phyloP scores from a whole-genome alignment of 2,113 vertebrate genomes.

The Ptilorrhoa leucosticta region DNA sequence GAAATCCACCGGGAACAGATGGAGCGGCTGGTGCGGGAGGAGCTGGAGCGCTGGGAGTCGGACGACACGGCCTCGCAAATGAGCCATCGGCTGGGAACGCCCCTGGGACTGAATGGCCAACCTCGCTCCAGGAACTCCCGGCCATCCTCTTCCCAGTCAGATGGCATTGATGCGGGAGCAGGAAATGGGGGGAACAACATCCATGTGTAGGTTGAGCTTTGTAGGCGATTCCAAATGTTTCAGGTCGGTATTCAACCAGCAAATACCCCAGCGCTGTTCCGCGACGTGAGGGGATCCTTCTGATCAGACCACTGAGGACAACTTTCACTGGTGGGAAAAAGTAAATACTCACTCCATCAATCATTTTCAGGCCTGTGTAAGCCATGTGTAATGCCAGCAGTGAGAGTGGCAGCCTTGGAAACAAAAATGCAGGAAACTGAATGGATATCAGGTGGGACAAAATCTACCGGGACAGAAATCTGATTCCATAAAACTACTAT shows the following conservation, averaged over 20 bases:
- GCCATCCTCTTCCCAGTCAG: conserved; percentile 88
- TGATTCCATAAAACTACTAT: neutral
- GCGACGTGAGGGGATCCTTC: neutral
- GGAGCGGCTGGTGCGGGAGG: conserved; percentile 90
- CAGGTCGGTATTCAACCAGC: neutral
- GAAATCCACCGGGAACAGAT: conserved; percentile 89
- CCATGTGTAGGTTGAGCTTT: conserved; percentile 66
- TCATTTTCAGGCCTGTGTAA: neutral
- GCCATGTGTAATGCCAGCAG: neutral
- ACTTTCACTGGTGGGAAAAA: neutral
- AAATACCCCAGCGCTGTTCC: neutral
- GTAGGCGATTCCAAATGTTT: neutral
- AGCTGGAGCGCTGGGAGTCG: conserved; percentile 91
- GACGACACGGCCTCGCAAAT: conserved; percentile 86
- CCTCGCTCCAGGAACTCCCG: conserved; percentile 74
- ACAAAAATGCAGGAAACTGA: neutral
- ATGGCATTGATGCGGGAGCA: conserved; percentile 74
- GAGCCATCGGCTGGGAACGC: conserved; percentile 79
- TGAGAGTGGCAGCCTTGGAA: neutral
- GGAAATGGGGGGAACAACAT: conserved; percentile 38
- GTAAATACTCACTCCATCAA: neutral
- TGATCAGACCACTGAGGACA: neutral
- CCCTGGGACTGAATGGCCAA: conserved; percentile 63
- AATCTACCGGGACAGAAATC: neutral
- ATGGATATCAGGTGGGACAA: neutral